A percentile compares a stretch with the other conserved stretches of the same genome.
These are phyloP conservation scores for Globodera rostochiensis DNA, from an alignment of 1,140 invertebrate species.

Conservation along the genomic window DNA sequence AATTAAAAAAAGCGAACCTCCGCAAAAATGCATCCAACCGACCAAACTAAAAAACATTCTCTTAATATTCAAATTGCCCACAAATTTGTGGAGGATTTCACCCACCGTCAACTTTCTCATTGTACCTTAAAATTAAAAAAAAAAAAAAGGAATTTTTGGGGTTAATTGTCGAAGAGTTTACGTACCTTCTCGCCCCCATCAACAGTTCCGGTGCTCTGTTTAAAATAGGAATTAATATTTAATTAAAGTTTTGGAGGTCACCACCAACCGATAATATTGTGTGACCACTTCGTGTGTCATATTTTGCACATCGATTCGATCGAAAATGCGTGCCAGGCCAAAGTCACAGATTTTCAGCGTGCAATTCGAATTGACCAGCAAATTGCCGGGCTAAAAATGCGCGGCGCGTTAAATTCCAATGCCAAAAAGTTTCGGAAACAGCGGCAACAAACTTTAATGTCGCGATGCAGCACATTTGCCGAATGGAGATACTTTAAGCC, in stretches of 20 bases:
- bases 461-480: conserved; percentile 91
- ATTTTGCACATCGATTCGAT: conserved; percentile 85
- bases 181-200: conserved; percentile 67
- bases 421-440: conserved; percentile 69
- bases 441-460: conserved; percentile 77
- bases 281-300: conserved; percentile 90
- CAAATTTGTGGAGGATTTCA: neutral
- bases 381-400: conserved; percentile 43
- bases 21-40: conserved; percentile 97
- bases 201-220: conserved; percentile 70
- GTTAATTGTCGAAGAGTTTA: neutral
- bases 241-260: neutral
- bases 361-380: conserved; percentile 46
- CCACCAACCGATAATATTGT: conserved; percentile 65
- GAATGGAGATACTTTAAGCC: conserved; percentile 97
- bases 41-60: conserved; percentile 81
- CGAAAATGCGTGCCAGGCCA: conserved; percentile 83
- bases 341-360: conserved; percentile 89
- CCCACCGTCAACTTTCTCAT: conserved; percentile 11
- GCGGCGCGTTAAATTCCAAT: neutral
- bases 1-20: conserved; percentile 69
- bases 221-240: conserved; percentile 7
- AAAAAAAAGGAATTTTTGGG: conserved; percentile 1
- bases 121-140: conserved; percentile 17
- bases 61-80: conserved; percentile 74